Base-by-base conservation (phyloP, 23 tunicate species). In the Pegea sp. region DNA sequence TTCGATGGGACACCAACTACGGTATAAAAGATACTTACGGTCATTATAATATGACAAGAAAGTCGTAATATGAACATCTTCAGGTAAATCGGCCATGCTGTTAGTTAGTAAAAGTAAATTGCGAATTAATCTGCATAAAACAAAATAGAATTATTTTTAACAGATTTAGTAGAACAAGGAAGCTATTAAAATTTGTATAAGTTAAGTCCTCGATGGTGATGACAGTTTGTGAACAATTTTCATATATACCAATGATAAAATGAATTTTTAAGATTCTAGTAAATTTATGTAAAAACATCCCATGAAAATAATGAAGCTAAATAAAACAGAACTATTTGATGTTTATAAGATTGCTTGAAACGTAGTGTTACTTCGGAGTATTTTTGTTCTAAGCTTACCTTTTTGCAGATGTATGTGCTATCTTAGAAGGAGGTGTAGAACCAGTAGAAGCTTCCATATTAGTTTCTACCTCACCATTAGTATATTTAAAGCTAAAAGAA, bases 401-500 rank as follows among this genome's bases (percentile, higher is more conserved):
- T 59, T 65, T 77, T 1, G 92, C 73, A 18, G 71, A 62, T 31
- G 64, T 63, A 26, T 53, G 44, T 23, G 78, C 65, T 29, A 70
- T 29, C 32, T 42, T 60, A 11, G 73, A 34, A 5, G 67, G 66
- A 31, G 56, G 34, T 3, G 63, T n/a, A n/a, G n/a, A 3, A 20
- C 30, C 1, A 6, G 28, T 53, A 5, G 64, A 28, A 1, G 34
- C 22, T 13, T 59, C 58, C 1, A 70, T 22, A 48, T 64, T 76
- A 0, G 92, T 48, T 31, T 63, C 48, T 24, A 79, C 78, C 8
- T 24, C 34, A 19, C 78, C 77, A 28, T 70, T 48, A 5, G 62
- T 50, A 30, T 79, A 79, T 1, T 73, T 59, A 28, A 79, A 79
- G n/a, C 68, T 57, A 44, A 70, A 79, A 7, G 78, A 27, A 49